Conservation (phyloP, 2,888 invertebrate species). For the Diloba caeruleocephala region DNA sequence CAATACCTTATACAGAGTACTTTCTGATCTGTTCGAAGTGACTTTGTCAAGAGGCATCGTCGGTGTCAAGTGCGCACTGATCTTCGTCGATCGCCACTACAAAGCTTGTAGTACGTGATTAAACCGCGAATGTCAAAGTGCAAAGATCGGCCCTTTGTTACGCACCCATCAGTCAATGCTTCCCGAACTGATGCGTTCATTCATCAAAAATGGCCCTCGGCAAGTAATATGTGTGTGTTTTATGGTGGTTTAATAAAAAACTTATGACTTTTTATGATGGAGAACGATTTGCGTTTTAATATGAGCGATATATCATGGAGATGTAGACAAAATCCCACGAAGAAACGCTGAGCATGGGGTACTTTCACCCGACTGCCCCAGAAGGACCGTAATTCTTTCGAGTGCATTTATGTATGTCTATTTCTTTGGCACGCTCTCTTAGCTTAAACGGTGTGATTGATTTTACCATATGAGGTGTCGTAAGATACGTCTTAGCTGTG, state of each 20-base stretch:
- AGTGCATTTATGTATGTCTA: too few species aligned
- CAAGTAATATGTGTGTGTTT: constrained; percentile 56
- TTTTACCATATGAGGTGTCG: too few species aligned
- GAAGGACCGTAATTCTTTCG: too few species aligned
- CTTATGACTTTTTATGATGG: constrained; percentile 23
- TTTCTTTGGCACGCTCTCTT: too few species aligned
- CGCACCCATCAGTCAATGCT: constrained; percentile 76
- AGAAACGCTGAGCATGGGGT: too few species aligned
- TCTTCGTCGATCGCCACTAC: constrained; percentile 71
- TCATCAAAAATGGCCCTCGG: constrained; percentile 78
- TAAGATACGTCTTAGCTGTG: too few species aligned
- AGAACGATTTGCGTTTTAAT: constrained; percentile 25
- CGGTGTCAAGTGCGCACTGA: constrained; percentile 82
- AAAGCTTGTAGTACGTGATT: constrained; percentile 83
- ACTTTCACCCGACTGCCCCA: too few species aligned
- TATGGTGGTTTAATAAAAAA: constrained; percentile 45
- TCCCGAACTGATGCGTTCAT: constrained; percentile 76
- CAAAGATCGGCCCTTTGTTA: constrained; percentile 85
- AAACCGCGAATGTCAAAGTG: constrained; percentile 88
- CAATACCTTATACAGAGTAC: constrained; percentile 59
- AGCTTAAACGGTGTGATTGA: too few species aligned
- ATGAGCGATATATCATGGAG: not conserved
- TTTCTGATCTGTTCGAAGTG: constrained; percentile 71
- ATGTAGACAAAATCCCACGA: too few species aligned
- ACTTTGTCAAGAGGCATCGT: constrained; percentile 77